Base-by-base conservation (phyloP, 2,888 invertebrate genomes). In the Epirrhoe alternata region DNA sequence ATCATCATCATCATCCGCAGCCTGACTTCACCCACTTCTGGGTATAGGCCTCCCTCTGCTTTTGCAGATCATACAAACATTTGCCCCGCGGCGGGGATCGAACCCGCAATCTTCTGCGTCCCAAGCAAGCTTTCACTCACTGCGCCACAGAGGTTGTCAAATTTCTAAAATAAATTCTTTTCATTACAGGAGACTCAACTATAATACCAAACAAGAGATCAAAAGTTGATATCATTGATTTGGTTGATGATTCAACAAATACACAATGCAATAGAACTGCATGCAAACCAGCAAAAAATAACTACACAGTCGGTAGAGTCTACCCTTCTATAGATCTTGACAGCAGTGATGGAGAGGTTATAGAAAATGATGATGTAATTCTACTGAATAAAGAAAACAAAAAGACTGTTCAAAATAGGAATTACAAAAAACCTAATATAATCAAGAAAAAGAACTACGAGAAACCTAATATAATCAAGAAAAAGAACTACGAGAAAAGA, bases 151-250 rank as follows among this genome's bases (percentile, higher is more conserved):
- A n/a, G n/a, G n/a, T n/a, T n/a, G n/a, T n/a, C n/a, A n/a, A n/a
- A n/a, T n/a, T n/a, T n/a, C n/a, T n/a, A n/a, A 24, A 24, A 24
- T 24, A 3, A 24, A 2, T 24, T 16, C 8, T 42, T 16, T 42
- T 16, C 5, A 6, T 66, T 68, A 54, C 54, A 64, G 64, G 35
- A 33, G 33, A 35, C 45, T 52, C 60, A 14, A 60, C 31, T 5
- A 54, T 66, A 38, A 47, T 24, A 54, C 47, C 53, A 50, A 35
- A 24, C 24, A 77, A 79, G 61, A 73, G 72, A 47, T 50, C 55
- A 57, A 79, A 77, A 56, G 57, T 69, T 10, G 30, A 30, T 61
- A 45, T 78, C 31, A 80, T 80, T 64, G 66, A 72, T 53, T 69
- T 81, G 60, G 80, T 76, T 65, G 68, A 74, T 70, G 73, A 72